Base-by-base conservation (phyloP, 2,888 invertebrate species). In the Pseudanteris insignis region DNA sequence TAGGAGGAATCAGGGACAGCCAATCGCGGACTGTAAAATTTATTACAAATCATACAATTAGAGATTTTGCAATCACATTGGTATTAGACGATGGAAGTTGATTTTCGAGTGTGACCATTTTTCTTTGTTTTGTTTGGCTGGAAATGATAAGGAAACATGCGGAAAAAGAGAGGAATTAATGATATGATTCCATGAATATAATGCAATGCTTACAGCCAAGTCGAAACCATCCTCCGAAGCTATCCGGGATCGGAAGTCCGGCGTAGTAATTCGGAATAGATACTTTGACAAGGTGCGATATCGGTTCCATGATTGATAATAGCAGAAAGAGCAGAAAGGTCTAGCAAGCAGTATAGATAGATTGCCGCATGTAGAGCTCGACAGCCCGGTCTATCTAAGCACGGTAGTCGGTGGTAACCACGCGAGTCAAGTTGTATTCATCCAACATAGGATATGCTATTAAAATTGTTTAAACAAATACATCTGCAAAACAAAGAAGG, bases 211-310 rank as follows among this genome's bases (percentile, higher is more conserved):
- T 84, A 94, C 94, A 84, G 81, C 92, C 89, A 66, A 94, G 84
- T 72, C 85, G 86, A 81, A 94, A 92, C 90, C 93, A 91, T 76
- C 94, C 94, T 64, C 89, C 88, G 67, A 94, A 81, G 8, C 88
- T 84, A 75, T 91, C 88, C 5, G 95, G 94, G 78, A 95, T 88
- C 11, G 94, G 95, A 65, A 95, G 83, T 76, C 85, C 86, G 47
- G 90, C 84, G 70, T 95, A 84, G 83, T 95, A 95, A 81, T 91
- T 89, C 2, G 94, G 94, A 68, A 94, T 81, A 30, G 89, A 86
- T 62, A 87, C 86, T 82, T 90, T 92, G 2, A 94, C 86, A 72
- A 92, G 81, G 74, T 86, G 86, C 43, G 92, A 88, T 50, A 94
- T 74, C 40, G 88, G 82, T 81, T 91, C 88, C 92, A 93, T 93